These are phyloP conservation scores for Potorous gilbertii DNA, from an alignment of 2,797 vertebrate species.

Conservation along the genomic window DNA sequence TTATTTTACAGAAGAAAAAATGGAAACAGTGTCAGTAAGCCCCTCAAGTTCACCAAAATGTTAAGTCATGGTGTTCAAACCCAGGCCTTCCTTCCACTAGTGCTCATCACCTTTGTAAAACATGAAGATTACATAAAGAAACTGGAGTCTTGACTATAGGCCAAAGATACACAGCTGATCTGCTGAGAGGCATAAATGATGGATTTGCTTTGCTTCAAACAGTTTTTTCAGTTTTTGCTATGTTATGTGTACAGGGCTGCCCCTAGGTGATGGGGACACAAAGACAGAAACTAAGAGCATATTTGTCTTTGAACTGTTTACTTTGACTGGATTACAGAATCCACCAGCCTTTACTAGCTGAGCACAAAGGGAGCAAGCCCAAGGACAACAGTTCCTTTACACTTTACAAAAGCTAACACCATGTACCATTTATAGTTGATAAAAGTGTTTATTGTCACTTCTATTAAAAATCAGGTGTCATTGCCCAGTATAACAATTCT, in stretches of 20 bases:
- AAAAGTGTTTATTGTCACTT: neutral
- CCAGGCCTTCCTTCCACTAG: neutral
- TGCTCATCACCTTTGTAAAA: neutral
- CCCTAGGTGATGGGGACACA: neutral
- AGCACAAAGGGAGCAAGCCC: too few species aligned
- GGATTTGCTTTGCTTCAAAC: neutral
- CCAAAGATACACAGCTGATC: neutral
- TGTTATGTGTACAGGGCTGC: neutral
- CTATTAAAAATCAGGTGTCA: neutral
- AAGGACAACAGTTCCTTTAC: too few species aligned
- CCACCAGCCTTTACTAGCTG: neutral
- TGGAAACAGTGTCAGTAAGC: neutral
- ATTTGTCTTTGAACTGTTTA: neutral
- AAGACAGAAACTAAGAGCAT: neutral
- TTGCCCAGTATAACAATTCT: neutral
- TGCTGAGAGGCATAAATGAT: neutral
- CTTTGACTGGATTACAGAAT: neutral
- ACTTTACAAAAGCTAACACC: neutral
- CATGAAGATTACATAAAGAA: neutral
- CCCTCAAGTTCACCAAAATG: neutral
- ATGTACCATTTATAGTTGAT: neutral
- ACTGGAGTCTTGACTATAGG: neutral
- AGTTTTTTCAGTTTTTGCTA: neutral
- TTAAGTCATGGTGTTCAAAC: neutral
- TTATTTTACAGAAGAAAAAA: neutral